Evolutionary conservation across 2,113 vertebrate species (phyloP).

Genomic region (Actenoides hombroni): DNA sequence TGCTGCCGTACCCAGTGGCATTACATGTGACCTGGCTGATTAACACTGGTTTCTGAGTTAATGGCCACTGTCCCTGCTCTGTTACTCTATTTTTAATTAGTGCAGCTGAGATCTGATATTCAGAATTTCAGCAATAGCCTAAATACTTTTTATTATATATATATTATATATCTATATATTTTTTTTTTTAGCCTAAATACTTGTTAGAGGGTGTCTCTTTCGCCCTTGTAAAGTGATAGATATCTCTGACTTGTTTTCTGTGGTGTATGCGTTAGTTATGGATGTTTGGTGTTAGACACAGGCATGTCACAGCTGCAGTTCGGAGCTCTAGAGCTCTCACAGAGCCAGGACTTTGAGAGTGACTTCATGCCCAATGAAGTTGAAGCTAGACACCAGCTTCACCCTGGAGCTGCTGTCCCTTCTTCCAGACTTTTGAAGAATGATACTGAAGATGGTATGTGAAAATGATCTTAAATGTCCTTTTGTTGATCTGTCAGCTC

Average conservation of each 20-base stretch:
- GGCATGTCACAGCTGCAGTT: constrained; percentile 82
- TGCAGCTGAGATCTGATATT: background rate
- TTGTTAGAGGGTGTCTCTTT: background rate
- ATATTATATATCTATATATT: too few relatives aligned
- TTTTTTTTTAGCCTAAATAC: too few relatives aligned
- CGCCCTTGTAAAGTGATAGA: background rate
- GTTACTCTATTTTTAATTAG: background rate
- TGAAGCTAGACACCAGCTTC: background rate
- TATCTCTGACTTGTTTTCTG: background rate
- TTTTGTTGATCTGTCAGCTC: background rate
- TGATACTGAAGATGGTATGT: constrained; percentile 32
- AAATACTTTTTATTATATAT: background rate
- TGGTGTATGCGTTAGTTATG: background rate
- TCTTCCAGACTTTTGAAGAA: background rate
- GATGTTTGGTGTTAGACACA: constrained; percentile 61
- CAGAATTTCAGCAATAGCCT: background rate
- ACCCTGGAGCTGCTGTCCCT: background rate
- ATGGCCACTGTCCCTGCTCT: background rate
- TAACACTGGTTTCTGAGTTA: background rate
- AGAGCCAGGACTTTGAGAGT: constrained; percentile 85
- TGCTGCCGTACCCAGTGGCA: background rate
- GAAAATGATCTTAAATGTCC: background rate
- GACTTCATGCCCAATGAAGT: constrained; percentile 6
- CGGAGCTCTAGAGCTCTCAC: constrained; percentile 86
- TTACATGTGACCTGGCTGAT: background rate